Evolutionary conservation across 2,113 vertebrate genomes (phyloP).

Genomic region (Ailuropoda melanoleuca): DNA sequence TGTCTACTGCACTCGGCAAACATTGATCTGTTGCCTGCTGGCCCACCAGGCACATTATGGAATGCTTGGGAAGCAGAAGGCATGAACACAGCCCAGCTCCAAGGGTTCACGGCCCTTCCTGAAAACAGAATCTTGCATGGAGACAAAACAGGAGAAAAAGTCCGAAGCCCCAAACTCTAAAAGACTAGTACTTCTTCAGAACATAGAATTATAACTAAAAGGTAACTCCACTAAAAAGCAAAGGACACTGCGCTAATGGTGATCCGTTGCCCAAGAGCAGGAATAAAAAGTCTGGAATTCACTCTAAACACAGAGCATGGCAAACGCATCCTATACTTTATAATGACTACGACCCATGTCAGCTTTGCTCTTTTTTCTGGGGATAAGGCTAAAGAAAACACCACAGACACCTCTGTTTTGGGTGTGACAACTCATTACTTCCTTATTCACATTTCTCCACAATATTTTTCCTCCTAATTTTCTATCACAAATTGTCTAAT

Average conservation of each 20-base stretch:
- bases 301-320: not conserved
- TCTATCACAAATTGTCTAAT: not conserved
- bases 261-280: not conserved
- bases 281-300: no score
- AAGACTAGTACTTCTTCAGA: not conserved
- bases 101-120: not conserved
- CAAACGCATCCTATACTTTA: accelerated
- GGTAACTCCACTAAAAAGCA: not conserved
- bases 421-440: not conserved
- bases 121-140: not conserved
- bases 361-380: not conserved
- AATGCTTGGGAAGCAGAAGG: not conserved
- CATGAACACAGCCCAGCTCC: no score
- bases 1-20: not conserved
- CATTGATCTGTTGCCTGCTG: not conserved
- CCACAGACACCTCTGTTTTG: not conserved
- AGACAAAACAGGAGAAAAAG: not conserved
- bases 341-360: accelerated
- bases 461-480: not conserved
- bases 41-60: no score
- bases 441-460: not conserved
- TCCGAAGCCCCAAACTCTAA: not conserved
- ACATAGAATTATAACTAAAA: not conserved
- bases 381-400: not conserved
- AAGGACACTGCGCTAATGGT: not conserved